phyloP scores from a whole-genome alignment of 2,113 vertebrate genomes.

The Melanostigma gelatinosum region DNA sequence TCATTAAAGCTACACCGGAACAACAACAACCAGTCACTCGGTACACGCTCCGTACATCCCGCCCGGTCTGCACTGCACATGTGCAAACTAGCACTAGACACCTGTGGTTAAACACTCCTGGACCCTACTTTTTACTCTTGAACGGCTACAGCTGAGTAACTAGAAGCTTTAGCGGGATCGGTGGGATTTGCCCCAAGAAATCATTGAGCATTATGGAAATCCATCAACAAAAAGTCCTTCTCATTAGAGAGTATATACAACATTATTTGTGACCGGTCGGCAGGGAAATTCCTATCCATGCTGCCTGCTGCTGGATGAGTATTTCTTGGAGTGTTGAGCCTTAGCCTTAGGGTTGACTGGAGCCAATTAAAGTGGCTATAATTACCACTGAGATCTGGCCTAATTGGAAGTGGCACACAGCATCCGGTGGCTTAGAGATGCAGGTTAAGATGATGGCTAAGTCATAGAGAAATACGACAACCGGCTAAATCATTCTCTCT shows the following conservation, averaged over 20 bases:
- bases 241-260: not conserved
- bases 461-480: constrained; percentile 38
- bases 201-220: not conserved
- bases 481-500: constrained; percentile 38
- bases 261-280: constrained; percentile 8
- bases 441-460: constrained; percentile 35
- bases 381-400: constrained; percentile 71
- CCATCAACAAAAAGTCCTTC: not conserved
- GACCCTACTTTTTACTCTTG: not conserved
- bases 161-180: constrained; percentile 12
- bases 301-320: constrained; percentile 38
- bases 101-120: not conserved
- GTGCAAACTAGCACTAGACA: not conserved
- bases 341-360: constrained; percentile 51
- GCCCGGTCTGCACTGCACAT: not conserved
- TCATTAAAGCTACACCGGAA: not conserved
- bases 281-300: not conserved
- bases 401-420: constrained; percentile 87
- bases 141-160: too few relatives aligned
- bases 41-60: not conserved
- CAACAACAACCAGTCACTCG: not conserved
- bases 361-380: constrained; percentile 76
- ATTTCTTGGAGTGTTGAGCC: constrained; percentile 58
- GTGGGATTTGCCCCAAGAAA: constrained; percentile 4
- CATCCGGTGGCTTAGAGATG: constrained; percentile 83